Conservation (phyloP, 1,140 invertebrate species). For the Drosophila elegans region DNA sequence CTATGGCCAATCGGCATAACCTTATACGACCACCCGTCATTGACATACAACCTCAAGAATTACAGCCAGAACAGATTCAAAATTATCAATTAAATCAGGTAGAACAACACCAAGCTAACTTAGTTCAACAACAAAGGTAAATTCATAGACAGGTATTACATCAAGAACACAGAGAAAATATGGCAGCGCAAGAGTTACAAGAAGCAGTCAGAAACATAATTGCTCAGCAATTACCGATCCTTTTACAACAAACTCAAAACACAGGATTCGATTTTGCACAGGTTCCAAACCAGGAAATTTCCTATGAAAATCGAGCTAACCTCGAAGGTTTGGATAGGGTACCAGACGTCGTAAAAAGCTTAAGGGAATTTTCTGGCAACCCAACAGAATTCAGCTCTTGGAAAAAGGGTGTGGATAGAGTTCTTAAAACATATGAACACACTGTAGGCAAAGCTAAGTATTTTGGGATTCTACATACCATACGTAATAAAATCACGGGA, state of each 20-base stretch:
- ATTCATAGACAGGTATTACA: not conserved
- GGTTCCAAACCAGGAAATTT: slow-evolving; percentile 5
- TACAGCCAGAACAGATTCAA: not conserved
- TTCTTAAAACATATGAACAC: too few relatives aligned
- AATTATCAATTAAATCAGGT: not conserved
- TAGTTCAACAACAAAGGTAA: not conserved
- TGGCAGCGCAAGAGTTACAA: not conserved
- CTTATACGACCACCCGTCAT: not conserved
- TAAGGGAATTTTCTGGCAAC: too few relatives aligned
- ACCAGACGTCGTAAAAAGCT: slow-evolving; percentile 14
- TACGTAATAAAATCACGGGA: slow-evolving; percentile 34
- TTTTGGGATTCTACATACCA: slow-evolving; percentile 34
- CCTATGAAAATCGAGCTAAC: not conserved
- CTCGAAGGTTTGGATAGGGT: slow-evolving; percentile 13
- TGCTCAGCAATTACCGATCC: not conserved
- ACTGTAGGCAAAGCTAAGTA: slow-evolving; percentile 41
- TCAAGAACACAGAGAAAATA: not conserved
- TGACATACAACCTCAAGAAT: not conserved
- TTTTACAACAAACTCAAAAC: not conserved
- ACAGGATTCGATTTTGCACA: not conserved
- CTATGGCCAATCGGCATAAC: slow-evolving; percentile 1
- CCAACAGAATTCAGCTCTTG: too few relatives aligned
- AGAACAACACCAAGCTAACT: too few relatives aligned
- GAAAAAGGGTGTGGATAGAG: too few relatives aligned
- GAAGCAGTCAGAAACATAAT: not conserved